Evolutionary conservation across 2,888 invertebrate genomes (phyloP), one percentile per base, ranked within the genome.

Genomic region (Drosophila flavopinicola): DNA sequence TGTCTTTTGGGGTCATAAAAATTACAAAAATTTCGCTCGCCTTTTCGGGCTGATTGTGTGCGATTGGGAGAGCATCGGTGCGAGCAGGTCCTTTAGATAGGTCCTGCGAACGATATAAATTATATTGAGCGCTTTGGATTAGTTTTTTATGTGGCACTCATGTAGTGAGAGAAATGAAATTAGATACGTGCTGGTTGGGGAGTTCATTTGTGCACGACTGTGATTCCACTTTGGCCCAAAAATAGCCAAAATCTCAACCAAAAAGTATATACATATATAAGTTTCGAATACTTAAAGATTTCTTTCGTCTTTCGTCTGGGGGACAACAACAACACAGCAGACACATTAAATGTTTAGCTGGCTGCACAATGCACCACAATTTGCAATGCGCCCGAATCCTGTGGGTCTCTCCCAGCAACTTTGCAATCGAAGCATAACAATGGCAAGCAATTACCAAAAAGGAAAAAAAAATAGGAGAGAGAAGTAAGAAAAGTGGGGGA

Each of bases 1-100:
- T 74, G 87, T 85, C 87, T 83, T 80, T 83, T 78, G 87, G 87
- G 87, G 87, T 82, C 83, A 87, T 83, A 85, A 85, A 83, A 83
- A 83, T 83, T 87, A 83, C 86, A 87, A 83, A 70, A 78, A 76
- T 70, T 75, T 78, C 60, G 51, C 61, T 71, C 63, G 78, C 74
- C 78, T 86, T 84, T 84, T 66, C 70, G 68, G 66, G 51, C 82
- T 61, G 77, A 86, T 84, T 84, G 73, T 84, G 67, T 59, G 79
- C 66, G 72, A 78, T 78, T 78, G 78, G 65, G 58, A 38, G 63
- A 37, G 44, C 39, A 39, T 44, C 45, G 52, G 48, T 45, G 48
- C 41, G n/a, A n/a, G n/a, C 29, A 33, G 60, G 63, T 60, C 76
- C 70, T 76, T 69, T 41, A 54, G 56, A 61, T 69, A 63, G 63